phyloP scores from a whole-genome alignment of 2,888 invertebrate genomes.

The Ptychoptera contaminata region DNA sequence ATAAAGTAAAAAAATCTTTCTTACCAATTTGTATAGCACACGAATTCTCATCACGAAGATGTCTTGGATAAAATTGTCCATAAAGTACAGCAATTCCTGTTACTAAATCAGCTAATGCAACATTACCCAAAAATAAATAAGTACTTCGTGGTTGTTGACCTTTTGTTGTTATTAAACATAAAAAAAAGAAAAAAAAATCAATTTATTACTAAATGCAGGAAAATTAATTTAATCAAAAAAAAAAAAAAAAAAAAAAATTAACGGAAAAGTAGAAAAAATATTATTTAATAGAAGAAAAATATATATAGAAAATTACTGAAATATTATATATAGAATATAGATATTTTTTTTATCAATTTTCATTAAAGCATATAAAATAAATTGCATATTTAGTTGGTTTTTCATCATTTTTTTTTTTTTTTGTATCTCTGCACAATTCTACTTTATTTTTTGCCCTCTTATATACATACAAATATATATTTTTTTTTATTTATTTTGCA shows the following conservation, averaged over 20 bases:
- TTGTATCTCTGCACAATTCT: too few species aligned
- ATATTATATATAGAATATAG: background rate
- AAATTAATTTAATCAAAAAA: background rate
- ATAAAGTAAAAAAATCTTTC: background rate
- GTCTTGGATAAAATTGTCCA: slow-evolving; percentile 31
- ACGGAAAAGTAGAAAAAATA: background rate
- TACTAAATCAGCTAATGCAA: slow-evolving; percentile 46
- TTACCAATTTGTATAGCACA: slow-evolving; percentile 32
- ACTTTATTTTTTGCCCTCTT: too few species aligned
- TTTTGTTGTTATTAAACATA: slow-evolving; percentile 14
- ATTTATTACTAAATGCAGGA: background rate
- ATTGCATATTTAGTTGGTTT: too few species aligned
- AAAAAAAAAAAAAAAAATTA: background rate
- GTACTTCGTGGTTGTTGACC: slow-evolving; percentile 46
- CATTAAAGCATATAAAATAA: too few species aligned
- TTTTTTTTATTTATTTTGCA: too few species aligned
- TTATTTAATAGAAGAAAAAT: background rate
- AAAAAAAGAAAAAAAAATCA: slow-evolving; percentile 1
- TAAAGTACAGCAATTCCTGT: slow-evolving; percentile 43
- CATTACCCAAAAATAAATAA: slow-evolving; percentile 47
- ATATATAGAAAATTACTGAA: background rate
- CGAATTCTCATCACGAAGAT: slow-evolving; percentile 23
- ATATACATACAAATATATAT: too few species aligned
- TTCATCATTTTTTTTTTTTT: too few species aligned
- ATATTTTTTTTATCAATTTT: too few species aligned